phyloP scores from a whole-genome alignment of 1,140 invertebrate species.

The Maniola jurtina region DNA sequence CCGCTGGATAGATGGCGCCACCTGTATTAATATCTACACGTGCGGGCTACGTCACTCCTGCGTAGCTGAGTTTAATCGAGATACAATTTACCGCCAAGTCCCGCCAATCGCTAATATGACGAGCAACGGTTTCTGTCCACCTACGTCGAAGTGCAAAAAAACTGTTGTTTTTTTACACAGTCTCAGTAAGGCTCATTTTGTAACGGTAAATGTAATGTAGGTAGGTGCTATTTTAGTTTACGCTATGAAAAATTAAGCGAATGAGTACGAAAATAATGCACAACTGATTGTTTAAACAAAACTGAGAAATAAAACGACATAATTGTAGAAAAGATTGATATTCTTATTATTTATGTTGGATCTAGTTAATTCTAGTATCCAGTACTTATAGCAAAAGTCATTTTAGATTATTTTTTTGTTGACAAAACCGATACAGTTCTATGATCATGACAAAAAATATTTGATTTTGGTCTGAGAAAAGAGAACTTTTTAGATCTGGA shows the following conservation, averaged over 20 bases:
- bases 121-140: neutral
- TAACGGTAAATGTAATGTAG: neutral
- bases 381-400: too few relatives aligned
- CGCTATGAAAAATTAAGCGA: neutral
- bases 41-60: constrained; percentile 12
- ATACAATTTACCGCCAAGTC: constrained; percentile 7
- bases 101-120: neutral
- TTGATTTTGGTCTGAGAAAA: too few relatives aligned
- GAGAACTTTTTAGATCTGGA: too few relatives aligned
- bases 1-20: constrained; percentile 22
- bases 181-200: neutral
- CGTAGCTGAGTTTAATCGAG: constrained; percentile 2
- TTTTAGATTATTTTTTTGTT: too few relatives aligned
- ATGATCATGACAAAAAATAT: too few relatives aligned
- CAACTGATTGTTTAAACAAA: too few relatives aligned
- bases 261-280: neutral
- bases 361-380: too few relatives aligned
- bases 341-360: too few relatives aligned
- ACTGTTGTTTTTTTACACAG: neutral
- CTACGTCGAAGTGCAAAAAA: neutral
- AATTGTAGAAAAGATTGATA: too few relatives aligned
- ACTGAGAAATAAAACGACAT: too few relatives aligned
- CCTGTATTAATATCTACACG: constrained; percentile 10
- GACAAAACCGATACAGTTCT: too few relatives aligned
- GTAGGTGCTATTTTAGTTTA: neutral